These are phyloP conservation scores for Pseudolaguvia tuberculata DNA, from an alignment of 2,113 vertebrate genomes.

Conservation along the genomic window DNA sequence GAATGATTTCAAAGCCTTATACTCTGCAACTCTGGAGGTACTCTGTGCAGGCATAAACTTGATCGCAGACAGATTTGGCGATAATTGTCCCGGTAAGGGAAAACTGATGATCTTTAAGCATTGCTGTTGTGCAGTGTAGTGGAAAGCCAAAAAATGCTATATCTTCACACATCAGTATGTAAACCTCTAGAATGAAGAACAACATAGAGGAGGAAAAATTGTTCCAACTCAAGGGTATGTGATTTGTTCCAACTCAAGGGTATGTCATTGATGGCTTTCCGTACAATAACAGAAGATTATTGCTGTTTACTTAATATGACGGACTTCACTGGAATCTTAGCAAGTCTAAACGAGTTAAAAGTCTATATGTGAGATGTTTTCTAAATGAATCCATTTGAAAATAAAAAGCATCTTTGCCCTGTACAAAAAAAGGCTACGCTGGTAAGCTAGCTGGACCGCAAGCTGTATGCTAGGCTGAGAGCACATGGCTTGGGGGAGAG, in stretches of 20 bases:
- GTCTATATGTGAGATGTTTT: neutral
- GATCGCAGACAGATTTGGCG: constrained; percentile 52
- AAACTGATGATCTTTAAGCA: constrained; percentile 48
- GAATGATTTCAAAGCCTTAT: constrained; percentile 51
- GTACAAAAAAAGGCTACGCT: neutral
- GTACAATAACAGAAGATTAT: too few relatives aligned
- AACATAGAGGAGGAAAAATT: constrained; percentile 10
- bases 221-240: neutral
- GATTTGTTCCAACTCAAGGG: neutral
- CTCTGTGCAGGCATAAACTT: constrained; percentile 53
- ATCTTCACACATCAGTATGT: constrained; percentile 33
- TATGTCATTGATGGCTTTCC: neutral
- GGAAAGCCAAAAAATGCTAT: constrained; percentile 30
- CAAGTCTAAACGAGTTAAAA: constrained; percentile 11
- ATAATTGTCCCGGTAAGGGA: constrained; percentile 47
- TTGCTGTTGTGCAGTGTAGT: constrained; percentile 41
- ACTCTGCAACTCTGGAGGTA: constrained; percentile 34
- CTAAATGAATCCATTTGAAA: neutral
- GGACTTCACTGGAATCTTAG: constrained; percentile 14
- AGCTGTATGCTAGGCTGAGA: constrained; percentile 34
- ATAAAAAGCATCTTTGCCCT: neutral
- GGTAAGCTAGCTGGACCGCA: constrained; percentile 22
- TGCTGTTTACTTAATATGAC: neutral
- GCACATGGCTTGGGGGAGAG: constrained; percentile 47
- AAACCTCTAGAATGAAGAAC: constrained; percentile 27